Evolutionary conservation across 35 echinoderm and acorn worm genomes (phyloP).

Genomic region (Nesometra sesokonis): DNA sequence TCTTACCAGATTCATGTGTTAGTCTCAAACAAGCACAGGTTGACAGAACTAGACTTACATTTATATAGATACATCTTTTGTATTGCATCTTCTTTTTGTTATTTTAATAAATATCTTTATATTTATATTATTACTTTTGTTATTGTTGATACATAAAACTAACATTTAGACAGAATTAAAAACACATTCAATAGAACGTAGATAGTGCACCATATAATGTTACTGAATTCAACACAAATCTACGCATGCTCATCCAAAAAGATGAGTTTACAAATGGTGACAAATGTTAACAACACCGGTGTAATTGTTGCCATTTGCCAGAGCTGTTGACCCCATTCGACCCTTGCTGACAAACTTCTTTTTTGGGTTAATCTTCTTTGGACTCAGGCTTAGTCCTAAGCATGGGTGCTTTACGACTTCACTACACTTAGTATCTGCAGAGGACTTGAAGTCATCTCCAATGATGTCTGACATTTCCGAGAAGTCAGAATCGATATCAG

Average conservation of each 20-base stretch:
- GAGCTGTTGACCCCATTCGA: conserved; percentile 63
- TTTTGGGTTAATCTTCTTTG: neutral
- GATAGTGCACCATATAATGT: neutral
- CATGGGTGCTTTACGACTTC: neutral
- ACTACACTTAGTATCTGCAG: neutral
- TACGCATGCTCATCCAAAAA: neutral
- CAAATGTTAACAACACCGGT: conserved; percentile 92
- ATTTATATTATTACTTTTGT: no score
- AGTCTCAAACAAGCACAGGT: neutral
- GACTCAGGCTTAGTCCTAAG: neutral
- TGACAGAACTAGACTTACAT: neutral
- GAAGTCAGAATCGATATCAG: neutral
- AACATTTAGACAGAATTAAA: neutral
- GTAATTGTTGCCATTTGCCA: conserved; percentile 65
- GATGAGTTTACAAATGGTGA: conserved; percentile 26
- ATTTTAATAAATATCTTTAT: neutral
- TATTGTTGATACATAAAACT: neutral
- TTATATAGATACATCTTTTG: neutral
- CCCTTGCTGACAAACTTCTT: conserved; percentile 50
- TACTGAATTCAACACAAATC: neutral
- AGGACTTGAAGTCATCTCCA: neutral
- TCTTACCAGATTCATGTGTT: no score
- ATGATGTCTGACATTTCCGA: neutral
- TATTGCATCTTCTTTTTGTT: neutral
- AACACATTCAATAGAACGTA: neutral